Base-by-base conservation (phyloP, 1,140 invertebrate species). In the Pseudomyrmex concolor region DNA sequence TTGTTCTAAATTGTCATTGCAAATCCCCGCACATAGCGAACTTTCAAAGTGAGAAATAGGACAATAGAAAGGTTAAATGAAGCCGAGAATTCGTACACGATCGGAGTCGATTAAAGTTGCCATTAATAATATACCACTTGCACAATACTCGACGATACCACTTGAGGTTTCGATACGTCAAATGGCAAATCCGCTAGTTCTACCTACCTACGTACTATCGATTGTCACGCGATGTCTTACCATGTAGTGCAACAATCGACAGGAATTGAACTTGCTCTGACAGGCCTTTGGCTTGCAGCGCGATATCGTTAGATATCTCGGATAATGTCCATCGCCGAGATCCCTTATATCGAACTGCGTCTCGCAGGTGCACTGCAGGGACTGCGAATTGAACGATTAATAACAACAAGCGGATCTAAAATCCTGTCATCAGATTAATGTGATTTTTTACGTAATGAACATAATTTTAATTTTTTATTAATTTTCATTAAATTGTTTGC, bases 271-370 rank as follows among this genome's bases (percentile, higher is more conserved):
- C 68, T 86, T 89, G 48, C 43, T 82, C 50, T 84, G 64, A 51
- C 84, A 88, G 2, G 70, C 34, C 45, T 88, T 91, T 12, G 55
- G 59, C 3, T 74, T 81, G 60, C 91, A 92, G 0, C 17, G 68
- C 2, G 90, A 89, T 0, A 57, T 83, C 0, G 86, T 81, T 7
- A 92, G 54, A 43, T 90, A 91, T 64, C 87, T 86, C 10, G 91
- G 91, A 70, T 91, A 92, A 57, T 89, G 80, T 5, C 83, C 87
- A 9, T 84, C 72, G 54, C 91, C 91, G 0, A 91, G 77, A 59
- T 91, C 88, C 2, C 78, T 63, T 19, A 91, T 64, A 2, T 85
- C 86, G 60, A 90, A 84, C 9, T 89, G 74, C 7, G 87, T 87
- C 19, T 87, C 86, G 71, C 91, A 91, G 43, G 68, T 63, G 63